These are phyloP conservation scores for Lithophane socia DNA, from an alignment of 2,888 invertebrate species.

Conservation along the genomic window DNA sequence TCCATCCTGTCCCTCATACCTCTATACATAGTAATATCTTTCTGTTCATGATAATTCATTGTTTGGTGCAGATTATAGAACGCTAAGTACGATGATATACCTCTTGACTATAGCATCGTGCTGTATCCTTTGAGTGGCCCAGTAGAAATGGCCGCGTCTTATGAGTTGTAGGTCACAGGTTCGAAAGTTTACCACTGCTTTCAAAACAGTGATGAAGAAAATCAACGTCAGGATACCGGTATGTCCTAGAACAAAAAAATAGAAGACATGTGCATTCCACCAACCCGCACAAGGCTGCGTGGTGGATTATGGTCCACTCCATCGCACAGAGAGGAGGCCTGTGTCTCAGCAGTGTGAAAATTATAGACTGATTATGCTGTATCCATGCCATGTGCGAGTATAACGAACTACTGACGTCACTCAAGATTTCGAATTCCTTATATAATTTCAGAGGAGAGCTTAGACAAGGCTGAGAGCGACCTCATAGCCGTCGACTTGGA, in stretches of 20 bases:
- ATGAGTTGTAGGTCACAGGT: too few species aligned
- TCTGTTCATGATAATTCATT: not conserved
- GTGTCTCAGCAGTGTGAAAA: not conserved
- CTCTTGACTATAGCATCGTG: not conserved
- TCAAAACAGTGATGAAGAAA: not conserved
- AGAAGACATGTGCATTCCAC: not conserved
- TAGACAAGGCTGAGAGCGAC: slow-evolving; percentile 93
- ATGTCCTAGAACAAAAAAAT: not conserved
- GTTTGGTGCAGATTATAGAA: not conserved
- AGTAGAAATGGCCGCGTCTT: not conserved
- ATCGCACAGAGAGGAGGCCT: not conserved
- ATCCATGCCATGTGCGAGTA: not conserved
- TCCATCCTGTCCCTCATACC: too few species aligned
- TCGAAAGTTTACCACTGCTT: not conserved
- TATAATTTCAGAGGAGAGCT: slow-evolving; percentile 90
- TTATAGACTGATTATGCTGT: not conserved
- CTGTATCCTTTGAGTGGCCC: too few species aligned
- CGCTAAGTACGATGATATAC: not conserved
- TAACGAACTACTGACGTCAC: not conserved
- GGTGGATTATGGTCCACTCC: not conserved
- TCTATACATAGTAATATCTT: not conserved
- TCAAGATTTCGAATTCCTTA: not conserved
- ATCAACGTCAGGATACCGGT: too few species aligned
- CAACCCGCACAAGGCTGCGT: too few species aligned
- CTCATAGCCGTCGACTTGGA: slow-evolving; percentile 94